Conservation (phyloP, 2,797 vertebrate genomes). For the Sternotherus odoratus region DNA sequence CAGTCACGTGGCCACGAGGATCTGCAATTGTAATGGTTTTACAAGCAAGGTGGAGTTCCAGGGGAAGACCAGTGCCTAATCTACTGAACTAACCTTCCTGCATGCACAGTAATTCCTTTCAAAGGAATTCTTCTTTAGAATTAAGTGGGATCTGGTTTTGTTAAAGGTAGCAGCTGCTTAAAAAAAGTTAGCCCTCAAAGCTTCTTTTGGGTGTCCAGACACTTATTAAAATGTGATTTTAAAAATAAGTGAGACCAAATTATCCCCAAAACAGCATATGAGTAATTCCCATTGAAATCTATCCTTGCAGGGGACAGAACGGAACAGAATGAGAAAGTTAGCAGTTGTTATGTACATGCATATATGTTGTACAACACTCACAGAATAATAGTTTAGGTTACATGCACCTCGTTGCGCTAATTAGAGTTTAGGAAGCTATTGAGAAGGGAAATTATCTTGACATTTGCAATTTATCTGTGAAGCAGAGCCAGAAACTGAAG, state of each 20-base stretch:
- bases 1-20: not conserved
- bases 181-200: not conserved
- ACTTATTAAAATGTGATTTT: conserved; percentile 9
- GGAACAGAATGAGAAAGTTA: too few relatives aligned
- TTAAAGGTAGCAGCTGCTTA: not conserved
- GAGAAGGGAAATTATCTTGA: conserved; percentile 53
- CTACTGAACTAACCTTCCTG: not conserved
- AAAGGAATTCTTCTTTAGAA: conserved; percentile 14
- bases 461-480: conserved; percentile 50
- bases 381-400: conserved; percentile 45
- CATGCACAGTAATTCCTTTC: not conserved
- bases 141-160: not conserved
- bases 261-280: not conserved
- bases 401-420: conserved; percentile 33
- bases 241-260: not conserved
- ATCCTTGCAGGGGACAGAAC: not conserved
- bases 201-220: not conserved
- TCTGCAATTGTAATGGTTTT: not conserved
- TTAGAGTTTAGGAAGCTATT: conserved; percentile 51
- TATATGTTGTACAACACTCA: conserved; percentile 41
- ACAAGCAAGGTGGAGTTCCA: not conserved
- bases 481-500: conserved; percentile 39
- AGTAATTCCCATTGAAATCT: not conserved
- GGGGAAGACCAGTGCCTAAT: not conserved
- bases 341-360: conserved; percentile 24